These are phyloP conservation scores for Volucella zonaria DNA, from an alignment of 2,888 invertebrate genomes.

Conservation along the genomic window DNA sequence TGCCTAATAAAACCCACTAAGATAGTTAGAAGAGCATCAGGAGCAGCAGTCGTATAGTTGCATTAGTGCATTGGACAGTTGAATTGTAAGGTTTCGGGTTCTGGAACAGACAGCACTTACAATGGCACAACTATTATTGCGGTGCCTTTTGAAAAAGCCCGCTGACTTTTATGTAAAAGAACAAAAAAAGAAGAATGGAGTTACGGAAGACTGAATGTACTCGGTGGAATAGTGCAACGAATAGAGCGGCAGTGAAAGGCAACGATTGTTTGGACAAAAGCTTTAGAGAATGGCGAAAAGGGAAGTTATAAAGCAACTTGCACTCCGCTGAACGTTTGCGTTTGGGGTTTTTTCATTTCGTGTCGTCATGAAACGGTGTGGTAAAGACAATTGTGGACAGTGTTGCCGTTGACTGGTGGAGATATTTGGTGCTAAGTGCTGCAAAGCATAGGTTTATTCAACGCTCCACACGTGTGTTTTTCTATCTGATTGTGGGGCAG, in stretches of 20 bases:
- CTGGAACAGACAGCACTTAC: conserved; percentile 46
- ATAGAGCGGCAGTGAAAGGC: conserved; percentile 47
- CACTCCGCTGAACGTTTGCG: conserved; percentile 32
- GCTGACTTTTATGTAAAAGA: neutral
- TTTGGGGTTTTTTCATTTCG: conserved; percentile 18
- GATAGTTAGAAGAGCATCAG: neutral
- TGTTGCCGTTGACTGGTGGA: conserved; percentile 17
- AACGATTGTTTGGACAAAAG: conserved; percentile 56
- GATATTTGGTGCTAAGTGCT: neutral
- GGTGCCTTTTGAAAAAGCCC: conserved; percentile 30
- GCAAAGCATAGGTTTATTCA: no score
- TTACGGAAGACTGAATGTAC: conserved; percentile 21
- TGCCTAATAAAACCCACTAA: conserved; percentile 28
- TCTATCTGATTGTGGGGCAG: no score
- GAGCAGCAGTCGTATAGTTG: neutral
- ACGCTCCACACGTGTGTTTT: no score
- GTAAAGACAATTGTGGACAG: neutral
- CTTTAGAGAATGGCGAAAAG: conserved; percentile 17
- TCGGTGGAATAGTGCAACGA: conserved; percentile 2
- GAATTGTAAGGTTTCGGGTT: conserved; percentile 10
- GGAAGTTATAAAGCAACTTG: conserved; percentile 43
- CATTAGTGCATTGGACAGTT: conserved; percentile 26
- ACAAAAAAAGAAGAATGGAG: neutral
- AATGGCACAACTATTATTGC: conserved; percentile 56
- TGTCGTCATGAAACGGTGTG: conserved; percentile 48